Base-by-base conservation (phyloP, 2,888 invertebrate species). In the Imbricaverruca yamaguchii region DNA sequence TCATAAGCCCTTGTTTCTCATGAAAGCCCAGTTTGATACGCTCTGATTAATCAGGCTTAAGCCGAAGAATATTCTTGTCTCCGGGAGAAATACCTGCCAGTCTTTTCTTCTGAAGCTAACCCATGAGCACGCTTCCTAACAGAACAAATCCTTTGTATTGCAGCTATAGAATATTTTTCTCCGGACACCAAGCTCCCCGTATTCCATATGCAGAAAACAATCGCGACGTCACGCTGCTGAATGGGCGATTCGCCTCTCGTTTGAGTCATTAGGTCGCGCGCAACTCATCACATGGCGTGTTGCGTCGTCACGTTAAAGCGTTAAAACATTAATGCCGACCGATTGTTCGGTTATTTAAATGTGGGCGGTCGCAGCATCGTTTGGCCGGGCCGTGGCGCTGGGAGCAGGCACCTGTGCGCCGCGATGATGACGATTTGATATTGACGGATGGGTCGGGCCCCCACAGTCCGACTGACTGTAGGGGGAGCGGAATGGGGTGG, bases 261-360 rank as follows among this genome's bases (percentile, higher is more conserved):
- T 6, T 15, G 18, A 55, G 53, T 74, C 74, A 74, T 55, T 74
- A 74, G 12, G 18, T 10, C 18, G 39, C 74, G 18, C 18, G 21
- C 18, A 13, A 10, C 18, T 21, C 0, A 8, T 21, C 21, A 55
- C 53, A 8, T 3, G 9, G 53, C 8, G 7, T 8, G 10, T 18
- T 21, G 3, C 18, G 55, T 8, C 8, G 74, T 53, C 74, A 15
- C 21, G 74, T 74, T 74, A 74, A 74, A 55, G 74, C 74, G 74
- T 74, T 53, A 74, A 74, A 74, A 74, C 74, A 74, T 74, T 74
- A 74, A 53, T 55, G 55, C 74, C 74, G 53, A 18, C 8, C 74
- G 21, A 55, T 74, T 74, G 74, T 74, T 74, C 15, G 55, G 74
- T 55, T 74, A 74, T 74, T 74, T 74, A 74, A 74, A 74, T 74